phyloP scores from a whole-genome alignment of 1,140 invertebrate species.

The Drosophila biarmipes region DNA sequence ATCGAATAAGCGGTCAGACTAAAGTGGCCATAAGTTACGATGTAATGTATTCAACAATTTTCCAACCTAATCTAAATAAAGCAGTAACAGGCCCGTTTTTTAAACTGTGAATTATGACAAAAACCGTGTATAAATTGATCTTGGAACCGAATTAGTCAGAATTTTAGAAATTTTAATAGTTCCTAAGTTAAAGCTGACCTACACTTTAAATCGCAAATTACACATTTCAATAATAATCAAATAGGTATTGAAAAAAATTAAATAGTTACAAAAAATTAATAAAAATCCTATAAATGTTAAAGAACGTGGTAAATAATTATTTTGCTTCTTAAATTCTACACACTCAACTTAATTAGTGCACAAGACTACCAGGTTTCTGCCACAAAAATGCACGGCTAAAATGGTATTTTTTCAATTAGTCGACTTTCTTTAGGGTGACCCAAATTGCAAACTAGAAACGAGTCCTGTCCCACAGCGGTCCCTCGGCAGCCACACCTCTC shows the following conservation, averaged over 20 bases:
- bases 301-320: background rate
- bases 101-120: too few relatives aligned
- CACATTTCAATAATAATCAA: too few relatives aligned
- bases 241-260: too few relatives aligned
- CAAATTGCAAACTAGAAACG: constrained; percentile 44
- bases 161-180: too few relatives aligned
- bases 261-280: too few relatives aligned
- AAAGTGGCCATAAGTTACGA: background rate
- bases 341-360: constrained; percentile 3
- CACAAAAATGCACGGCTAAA: constrained; percentile 8
- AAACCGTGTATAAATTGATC: too few relatives aligned
- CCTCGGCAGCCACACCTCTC: constrained; percentile 16
- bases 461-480: constrained; percentile 45
- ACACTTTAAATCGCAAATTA: too few relatives aligned
- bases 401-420: constrained; percentile 31
- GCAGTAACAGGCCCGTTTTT: too few relatives aligned
- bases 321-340: background rate
- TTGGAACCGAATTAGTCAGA: too few relatives aligned
- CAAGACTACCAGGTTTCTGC: background rate
- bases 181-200: too few relatives aligned
- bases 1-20: background rate
- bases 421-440: constrained; percentile 43
- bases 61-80: too few relatives aligned
- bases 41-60: background rate
- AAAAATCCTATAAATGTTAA: too few relatives aligned